phyloP scores from a whole-genome alignment of 2,888 invertebrate genomes.

The Plagiodera versicolora region DNA sequence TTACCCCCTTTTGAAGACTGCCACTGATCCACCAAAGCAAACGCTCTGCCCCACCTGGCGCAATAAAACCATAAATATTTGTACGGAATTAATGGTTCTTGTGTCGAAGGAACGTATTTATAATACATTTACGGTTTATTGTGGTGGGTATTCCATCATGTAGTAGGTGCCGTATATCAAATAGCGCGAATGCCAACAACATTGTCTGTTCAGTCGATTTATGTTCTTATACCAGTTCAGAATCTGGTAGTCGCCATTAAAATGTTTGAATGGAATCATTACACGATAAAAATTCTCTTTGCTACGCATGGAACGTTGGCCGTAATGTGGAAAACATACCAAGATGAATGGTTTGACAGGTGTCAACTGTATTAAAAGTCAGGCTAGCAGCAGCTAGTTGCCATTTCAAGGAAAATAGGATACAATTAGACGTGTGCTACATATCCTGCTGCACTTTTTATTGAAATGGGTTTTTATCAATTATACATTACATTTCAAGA shows the following conservation, averaged over 20 bases:
- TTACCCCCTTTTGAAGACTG: background rate
- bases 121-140: slow-evolving; percentile 42
- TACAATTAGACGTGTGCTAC: no score
- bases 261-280: slow-evolving; percentile 24
- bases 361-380: background rate
- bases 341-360: slow-evolving; percentile 15
- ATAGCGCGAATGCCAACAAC: slow-evolving; percentile 28
- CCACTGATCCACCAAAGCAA: slow-evolving; percentile 36
- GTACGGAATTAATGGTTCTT: slow-evolving; percentile 53
- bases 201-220: slow-evolving; percentile 27
- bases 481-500: no score
- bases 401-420: no score
- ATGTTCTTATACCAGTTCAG: slow-evolving; percentile 24
- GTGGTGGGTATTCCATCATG: slow-evolving; percentile 41
- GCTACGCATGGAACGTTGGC: slow-evolving; percentile 11
- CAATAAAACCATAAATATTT: slow-evolving; percentile 56
- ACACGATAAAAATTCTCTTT: slow-evolving; percentile 24
- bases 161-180: slow-evolving; percentile 35
- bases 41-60: slow-evolving; percentile 50
- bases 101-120: slow-evolving; percentile 41
- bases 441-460: no score
- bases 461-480: no score
- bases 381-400: no score
- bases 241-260: slow-evolving; percentile 28
- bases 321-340: slow-evolving; percentile 15